Conservation (phyloP, 2,113 vertebrate species). For the Oncorhynchus keta region DNA sequence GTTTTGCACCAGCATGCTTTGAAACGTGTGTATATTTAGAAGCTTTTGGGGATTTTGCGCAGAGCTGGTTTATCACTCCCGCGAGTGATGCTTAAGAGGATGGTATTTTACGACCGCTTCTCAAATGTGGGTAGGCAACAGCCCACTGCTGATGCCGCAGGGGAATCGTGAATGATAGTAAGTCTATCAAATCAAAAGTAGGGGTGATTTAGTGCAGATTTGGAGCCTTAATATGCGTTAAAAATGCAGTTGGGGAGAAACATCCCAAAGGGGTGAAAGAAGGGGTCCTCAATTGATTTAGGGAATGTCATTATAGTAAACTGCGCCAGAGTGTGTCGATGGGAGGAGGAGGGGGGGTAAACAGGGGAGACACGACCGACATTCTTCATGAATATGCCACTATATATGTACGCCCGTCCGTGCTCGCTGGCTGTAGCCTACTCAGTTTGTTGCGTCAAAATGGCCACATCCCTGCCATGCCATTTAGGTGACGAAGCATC, state of each 20-base stretch:
- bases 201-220: neutral
- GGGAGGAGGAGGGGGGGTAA: slow-evolving; percentile 21
- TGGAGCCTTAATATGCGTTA: neutral
- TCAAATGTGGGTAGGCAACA: slow-evolving; percentile 14
- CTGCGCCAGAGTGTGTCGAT: slow-evolving; percentile 64
- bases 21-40: neutral
- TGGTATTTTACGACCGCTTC: neutral
- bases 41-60: slow-evolving; percentile 25
- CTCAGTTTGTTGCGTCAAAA: slow-evolving; percentile 65
- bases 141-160: slow-evolving; percentile 38
- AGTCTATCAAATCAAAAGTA: neutral
- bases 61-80: slow-evolving; percentile 7
- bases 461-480: slow-evolving; percentile 47
- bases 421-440: slow-evolving; percentile 43
- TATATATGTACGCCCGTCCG: slow-evolving; percentile 48
- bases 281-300: slow-evolving; percentile 1
- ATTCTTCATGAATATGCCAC: slow-evolving; percentile 39
- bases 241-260: neutral
- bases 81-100: neutral
- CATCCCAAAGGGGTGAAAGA: neutral
- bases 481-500: slow-evolving; percentile 70
- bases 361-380: slow-evolving; percentile 20
- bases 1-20: no score
- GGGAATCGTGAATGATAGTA: slow-evolving; percentile 21
- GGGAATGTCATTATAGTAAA: slow-evolving; percentile 51